Evolutionary conservation across 1,140 invertebrate species (phyloP).

Genomic region (Dicyema japonicum): DNA sequence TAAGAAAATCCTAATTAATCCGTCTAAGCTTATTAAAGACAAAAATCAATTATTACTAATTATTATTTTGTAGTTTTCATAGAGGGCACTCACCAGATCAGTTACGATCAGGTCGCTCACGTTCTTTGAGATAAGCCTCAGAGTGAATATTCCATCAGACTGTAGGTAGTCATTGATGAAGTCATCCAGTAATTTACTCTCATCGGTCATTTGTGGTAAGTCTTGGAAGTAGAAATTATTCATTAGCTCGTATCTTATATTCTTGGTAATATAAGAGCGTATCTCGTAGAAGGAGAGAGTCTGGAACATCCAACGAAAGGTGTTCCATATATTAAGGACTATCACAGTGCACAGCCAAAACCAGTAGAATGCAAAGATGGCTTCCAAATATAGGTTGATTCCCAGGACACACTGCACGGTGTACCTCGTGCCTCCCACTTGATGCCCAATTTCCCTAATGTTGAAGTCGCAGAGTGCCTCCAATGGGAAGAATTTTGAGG

Average conservation of each 20-base stretch:
- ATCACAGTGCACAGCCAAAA: conserved; percentile 4
- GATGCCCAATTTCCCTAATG: conserved; percentile 8
- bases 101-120: conserved; percentile 3
- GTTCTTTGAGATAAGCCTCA: conserved; percentile 3
- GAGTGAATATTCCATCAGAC: conserved; percentile 3
- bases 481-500: conserved; percentile 13
- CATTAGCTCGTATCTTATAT: too few species aligned
- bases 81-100: too few species aligned
- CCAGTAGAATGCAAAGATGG: conserved; percentile 4
- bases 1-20: too few species aligned
- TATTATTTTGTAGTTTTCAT: too few species aligned
- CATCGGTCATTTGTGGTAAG: conserved; percentile 4
- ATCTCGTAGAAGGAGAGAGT: too few species aligned
- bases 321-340: too few species aligned
- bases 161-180: too few species aligned
- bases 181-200: too few species aligned
- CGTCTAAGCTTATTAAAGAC: too few species aligned
- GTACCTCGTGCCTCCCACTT: conserved; percentile 7
- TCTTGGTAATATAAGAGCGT: too few species aligned
- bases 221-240: conserved; percentile 1
- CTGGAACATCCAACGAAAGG: too few species aligned
- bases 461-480: conserved; percentile 14
- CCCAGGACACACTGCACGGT: conserved; percentile 5
- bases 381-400: conserved; percentile 6
- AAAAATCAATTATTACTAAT: too few species aligned